Conservation (phyloP, 2,797 vertebrate genomes). For the Cirrhinus molitorella region DNA sequence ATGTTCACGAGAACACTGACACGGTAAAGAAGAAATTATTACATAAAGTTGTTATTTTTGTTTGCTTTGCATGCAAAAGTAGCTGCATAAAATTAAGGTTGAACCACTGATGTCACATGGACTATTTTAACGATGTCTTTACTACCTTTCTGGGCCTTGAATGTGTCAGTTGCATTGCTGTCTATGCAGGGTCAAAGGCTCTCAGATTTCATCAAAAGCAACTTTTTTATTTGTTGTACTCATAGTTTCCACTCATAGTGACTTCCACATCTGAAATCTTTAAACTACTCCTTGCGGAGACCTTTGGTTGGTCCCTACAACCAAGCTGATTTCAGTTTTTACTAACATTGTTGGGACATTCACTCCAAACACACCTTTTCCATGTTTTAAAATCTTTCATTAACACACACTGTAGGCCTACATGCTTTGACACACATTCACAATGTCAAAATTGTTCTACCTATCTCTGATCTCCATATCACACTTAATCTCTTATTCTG, state of each 20-base stretch:
- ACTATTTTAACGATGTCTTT: too few relatives aligned
- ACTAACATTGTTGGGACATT: neutral
- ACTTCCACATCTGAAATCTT: neutral
- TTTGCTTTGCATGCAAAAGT: too few relatives aligned
- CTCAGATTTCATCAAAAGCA: too few relatives aligned
- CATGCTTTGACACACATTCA: neutral
- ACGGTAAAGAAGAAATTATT: too few relatives aligned
- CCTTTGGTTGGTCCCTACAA: neutral
- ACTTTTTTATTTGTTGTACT: too few relatives aligned
- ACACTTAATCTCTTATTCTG: neutral
- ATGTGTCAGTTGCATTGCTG: too few relatives aligned
- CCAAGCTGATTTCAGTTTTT: neutral
- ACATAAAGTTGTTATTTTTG: too few relatives aligned
- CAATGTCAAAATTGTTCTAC: slow-evolving; percentile 3
- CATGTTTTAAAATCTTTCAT: neutral
- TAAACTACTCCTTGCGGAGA: neutral
- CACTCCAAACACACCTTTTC: neutral
- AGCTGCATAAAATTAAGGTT: too few relatives aligned
- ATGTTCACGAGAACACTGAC: too few relatives aligned
- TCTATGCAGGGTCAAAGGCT: too few relatives aligned
- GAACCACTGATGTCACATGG: too few relatives aligned
- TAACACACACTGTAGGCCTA: neutral
- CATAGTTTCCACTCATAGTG: neutral
- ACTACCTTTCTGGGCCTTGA: too few relatives aligned
- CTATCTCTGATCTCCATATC: slow-evolving; percentile 7